These are phyloP conservation scores for Hippocampus abdominalis DNA, from an alignment of 2,113 vertebrate genomes.

Conservation along the genomic window DNA sequence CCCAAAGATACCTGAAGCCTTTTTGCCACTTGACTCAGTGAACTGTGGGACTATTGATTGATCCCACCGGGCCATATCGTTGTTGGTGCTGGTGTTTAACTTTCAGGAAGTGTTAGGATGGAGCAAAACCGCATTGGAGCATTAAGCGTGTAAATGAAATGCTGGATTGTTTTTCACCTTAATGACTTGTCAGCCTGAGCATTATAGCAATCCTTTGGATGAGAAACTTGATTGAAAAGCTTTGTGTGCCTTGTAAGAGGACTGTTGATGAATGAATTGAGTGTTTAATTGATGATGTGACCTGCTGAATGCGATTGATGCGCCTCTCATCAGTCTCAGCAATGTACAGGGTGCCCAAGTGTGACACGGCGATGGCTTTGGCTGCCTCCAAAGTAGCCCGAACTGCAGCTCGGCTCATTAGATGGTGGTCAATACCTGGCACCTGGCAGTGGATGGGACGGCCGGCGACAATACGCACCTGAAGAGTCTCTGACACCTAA, in stretches of 20 bases:
- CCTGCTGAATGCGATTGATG: conserved; percentile 95
- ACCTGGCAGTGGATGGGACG: conserved; percentile 97
- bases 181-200: background rate
- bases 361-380: conserved; percentile 89
- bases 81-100: conserved; percentile 31
- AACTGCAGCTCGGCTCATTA: conserved; percentile 87
- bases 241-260: no score
- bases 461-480: conserved; percentile 90
- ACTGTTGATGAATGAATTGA: background rate
- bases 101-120: conserved; percentile 12
- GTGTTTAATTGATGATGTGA: conserved; percentile 54
- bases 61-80: conserved; percentile 42
- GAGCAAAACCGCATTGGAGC: background rate
- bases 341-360: conserved; percentile 89
- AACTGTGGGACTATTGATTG: conserved; percentile 51
- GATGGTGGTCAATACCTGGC: conserved; percentile 86
- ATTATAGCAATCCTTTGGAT: background rate
- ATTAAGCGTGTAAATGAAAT: background rate
- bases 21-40: conserved; percentile 42
- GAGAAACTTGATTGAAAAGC: background rate
- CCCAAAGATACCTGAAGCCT: conserved; percentile 37
- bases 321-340: conserved; percentile 94
- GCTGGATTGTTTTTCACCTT: background rate
- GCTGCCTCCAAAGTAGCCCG: conserved; percentile 89
- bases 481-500: conserved; percentile 82